Conservation (phyloP, 2,888 invertebrate genomes). For the Smittia aterrima region DNA sequence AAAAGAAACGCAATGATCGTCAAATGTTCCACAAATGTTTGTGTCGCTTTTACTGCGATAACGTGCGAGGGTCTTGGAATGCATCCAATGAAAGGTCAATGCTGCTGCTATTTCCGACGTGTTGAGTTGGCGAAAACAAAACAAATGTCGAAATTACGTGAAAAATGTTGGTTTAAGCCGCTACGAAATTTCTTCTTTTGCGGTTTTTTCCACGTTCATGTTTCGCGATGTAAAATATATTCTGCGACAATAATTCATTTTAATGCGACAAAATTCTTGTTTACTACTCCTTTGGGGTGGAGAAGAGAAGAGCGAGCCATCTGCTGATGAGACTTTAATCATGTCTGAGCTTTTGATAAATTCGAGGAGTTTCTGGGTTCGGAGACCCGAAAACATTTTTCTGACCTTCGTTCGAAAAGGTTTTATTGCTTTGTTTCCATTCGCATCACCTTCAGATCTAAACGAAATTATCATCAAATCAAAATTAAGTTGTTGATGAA, state of each 20-base stretch:
- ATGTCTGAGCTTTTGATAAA: too few relatives aligned
- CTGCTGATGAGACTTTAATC: too few relatives aligned
- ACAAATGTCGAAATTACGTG: background rate
- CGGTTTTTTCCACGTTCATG: background rate
- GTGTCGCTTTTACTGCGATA: background rate
- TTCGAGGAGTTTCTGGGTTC: too few relatives aligned
- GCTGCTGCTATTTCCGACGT: background rate
- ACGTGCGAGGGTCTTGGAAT: background rate
- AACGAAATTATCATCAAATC: constrained; percentile 3
- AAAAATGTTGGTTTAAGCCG: background rate
- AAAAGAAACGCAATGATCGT: too few relatives aligned
- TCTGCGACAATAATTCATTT: background rate
- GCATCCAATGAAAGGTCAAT: background rate
- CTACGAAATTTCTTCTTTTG: background rate
- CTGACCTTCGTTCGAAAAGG: background rate
- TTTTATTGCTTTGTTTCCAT: background rate
- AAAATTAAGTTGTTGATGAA: background rate
- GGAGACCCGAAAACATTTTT: background rate
- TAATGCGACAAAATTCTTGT: background rate
- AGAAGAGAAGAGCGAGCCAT: too few relatives aligned
- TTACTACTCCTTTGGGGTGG: background rate
- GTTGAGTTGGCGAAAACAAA: background rate
- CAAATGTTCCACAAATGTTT: background rate
- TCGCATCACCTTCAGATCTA: background rate
- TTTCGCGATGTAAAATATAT: background rate